Base-by-base conservation (phyloP, 2,113 vertebrate genomes). In the Nibea coibor region DNA sequence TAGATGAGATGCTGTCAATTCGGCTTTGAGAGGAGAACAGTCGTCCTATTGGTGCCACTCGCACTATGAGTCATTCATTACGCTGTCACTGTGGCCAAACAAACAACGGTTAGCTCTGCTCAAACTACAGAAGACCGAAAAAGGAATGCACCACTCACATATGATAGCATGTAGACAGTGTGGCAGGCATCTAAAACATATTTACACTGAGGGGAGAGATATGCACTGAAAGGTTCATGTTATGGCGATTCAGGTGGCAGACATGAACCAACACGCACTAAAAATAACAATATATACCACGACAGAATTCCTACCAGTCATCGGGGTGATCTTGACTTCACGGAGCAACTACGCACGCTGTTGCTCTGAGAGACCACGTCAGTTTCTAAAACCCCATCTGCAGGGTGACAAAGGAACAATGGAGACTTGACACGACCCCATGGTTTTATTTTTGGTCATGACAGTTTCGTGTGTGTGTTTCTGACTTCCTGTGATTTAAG, bases 1-100 rank as follows among this genome's bases (percentile, higher is more conserved):
- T 82, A 82, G 75, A 82, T 45, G 80, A 85, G 68, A 28, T 45
- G 22, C 78, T 75, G 78, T 82, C 85, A 82, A 51, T 88, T 71
- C 68, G 57, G 81, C 72, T 59, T 16, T 50, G 14, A 77, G 68
- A 72, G 54, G 26, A 47, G 61, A 77, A 68, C 47, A 75, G 53
- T 26, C 68, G 63, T 76, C 57, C 66, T 48, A 39, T 65, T 73
- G 79, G 56, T 74, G 77, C 64, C 31, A 47, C 62, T 87, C 72
- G 71, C 47, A 45, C 51, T 42, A 48, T 84, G 85, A 91, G 68
- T 85, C 83, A 86, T 72, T 57, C 61, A 75, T 47, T 22, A 14
- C 67, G 64, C 54, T 50, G 73, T 72, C 71, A 80, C 63, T 39
- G 45, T 50, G 20, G 74, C 66, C 70, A 66, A 73, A 79, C 70